Base-by-base conservation (phyloP, 2,797 vertebrate genomes). In the Gadopsis marmoratus region DNA sequence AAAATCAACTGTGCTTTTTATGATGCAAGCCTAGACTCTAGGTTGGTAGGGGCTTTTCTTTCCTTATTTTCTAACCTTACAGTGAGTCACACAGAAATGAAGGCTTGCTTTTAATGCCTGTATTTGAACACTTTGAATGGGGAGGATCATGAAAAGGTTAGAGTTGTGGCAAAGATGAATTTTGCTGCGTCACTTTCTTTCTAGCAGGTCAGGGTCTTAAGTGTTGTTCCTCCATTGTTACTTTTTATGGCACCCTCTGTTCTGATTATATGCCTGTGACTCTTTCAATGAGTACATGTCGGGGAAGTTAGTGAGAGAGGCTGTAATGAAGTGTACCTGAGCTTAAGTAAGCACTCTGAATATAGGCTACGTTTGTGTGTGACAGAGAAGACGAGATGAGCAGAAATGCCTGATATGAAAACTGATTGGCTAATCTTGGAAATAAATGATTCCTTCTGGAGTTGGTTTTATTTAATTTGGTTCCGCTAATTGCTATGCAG, bases 321-420 rank as follows among this genome's bases (percentile, higher is more conserved):
- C 29, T 16, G n/a, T 53, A 59, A 39, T 39, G 33, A 66, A 39
- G 43, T 3, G 12, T 48, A 69, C 80, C 74, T 77, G 75, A 64
- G 58, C 11, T 16, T 70, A 53, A 74, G 63, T 78, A 69, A 51
- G 29, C 2, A 1, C 41, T 6, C 35, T 71, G 39, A 43, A 31
- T 16, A 43, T 13, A 29, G 26, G 7, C 37, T n/a, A 10, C 12
- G 11, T 12, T 11, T 23, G 31, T 62, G 53, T 59, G 58, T 19
- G 29, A 33, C 47, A 64, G 43, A 67, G 35, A 41, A 48, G 41
- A 66, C n/a, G 48, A 74, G 45, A 63, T 45, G 51, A 61, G 51
- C 33, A 62, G 33, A 37, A 67, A 48, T 26, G 23, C 41, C 48
- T 64, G 29, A 51, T 23, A 54, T 59, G 45, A 63, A 68, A 63